Evolutionary conservation across 2,113 vertebrate species (phyloP).

Genomic region (chimpanzee (Pan troglodytes)): NHGRI_mPanTro3-v2.1_pri NC_072412.2:27373501-27374000

Average conservation of each 20-base stretch:
- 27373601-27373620: neutral
- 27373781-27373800: neutral
- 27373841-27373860: too few species aligned
- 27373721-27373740: neutral
- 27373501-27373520: neutral
- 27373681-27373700: neutral
- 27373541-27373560: neutral
- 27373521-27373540: neutral
- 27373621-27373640: neutral
- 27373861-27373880: too few species aligned
- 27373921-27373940: neutral
- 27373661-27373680: neutral
- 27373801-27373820: neutral
- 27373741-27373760: neutral
- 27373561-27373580: neutral
- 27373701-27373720: neutral
- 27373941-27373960: neutral
- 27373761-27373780: neutral
- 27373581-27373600: neutral
- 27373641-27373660: neutral
- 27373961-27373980: neutral
- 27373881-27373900: too few species aligned
- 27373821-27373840: neutral
- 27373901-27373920: too few species aligned
- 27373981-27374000: neutral